Base-by-base conservation (phyloP, 2,113 vertebrate genomes). In the human region DNA sequence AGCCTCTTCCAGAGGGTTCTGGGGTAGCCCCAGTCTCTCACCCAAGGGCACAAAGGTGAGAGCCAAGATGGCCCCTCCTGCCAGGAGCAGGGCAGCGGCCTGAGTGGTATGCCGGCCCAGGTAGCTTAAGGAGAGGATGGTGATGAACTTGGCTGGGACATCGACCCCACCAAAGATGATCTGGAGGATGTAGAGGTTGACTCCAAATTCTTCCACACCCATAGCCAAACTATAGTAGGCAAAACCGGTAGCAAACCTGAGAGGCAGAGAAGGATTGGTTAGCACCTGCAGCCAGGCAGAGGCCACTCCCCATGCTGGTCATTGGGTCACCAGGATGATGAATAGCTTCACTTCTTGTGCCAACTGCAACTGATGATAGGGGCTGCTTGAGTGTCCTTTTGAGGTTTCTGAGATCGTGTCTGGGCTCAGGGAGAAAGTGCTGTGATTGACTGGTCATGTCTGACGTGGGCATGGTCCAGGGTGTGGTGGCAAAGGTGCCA, bases 91-190 rank as follows among this genome's bases (percentile, higher is more conserved):
- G 68, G 98, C 68, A 0, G 10, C 0, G 0, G 96, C 95, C 95
- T 99, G 99, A 8, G 99, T 99, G 87, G 98, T 30, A 16, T 98
- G 98, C 48, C 98, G 98, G 20, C 99, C 98, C 0, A 99, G 73
- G 70, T 98, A 99, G 97, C 94, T 99, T 86, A 99, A 91, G 94
- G 98, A 98, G 48, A 98, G 66, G 87, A 99, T 96, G 57, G 99
- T 98, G 35, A 99, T 0, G 27, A 99, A 72, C 95, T 99, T 99
- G 96, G 99, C 98, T 0, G 99, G 99, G 98, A 99, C 55, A 94
- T 99, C 99, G 0, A 99, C 99, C 0, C 98, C 98, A 1, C 99
- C 99, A 11, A 99, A 99, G 96, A 99, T 98, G n/a, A 99, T 22
- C 97, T 99, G 99, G 86, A 99, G 99, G 87, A 99, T 43, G 95